phyloP scores from a whole-genome alignment of 1,140 invertebrate species.

The Trichomalopsis sarcophagae region DNA sequence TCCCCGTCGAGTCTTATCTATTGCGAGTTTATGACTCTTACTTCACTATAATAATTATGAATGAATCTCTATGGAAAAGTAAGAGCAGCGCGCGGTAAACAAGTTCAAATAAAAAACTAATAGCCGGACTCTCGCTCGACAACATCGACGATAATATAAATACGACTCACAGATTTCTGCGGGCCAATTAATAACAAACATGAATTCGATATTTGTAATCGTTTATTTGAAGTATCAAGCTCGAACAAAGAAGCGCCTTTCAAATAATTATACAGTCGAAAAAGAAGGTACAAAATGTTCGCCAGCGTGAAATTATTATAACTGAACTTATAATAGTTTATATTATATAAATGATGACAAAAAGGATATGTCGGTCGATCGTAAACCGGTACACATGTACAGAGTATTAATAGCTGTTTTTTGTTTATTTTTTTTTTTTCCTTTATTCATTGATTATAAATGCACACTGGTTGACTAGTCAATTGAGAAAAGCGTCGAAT shows the following conservation, averaged over 20 bases:
- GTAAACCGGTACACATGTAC: neutral
- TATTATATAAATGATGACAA: no score
- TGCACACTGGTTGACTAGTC: slow-evolving; percentile 57
- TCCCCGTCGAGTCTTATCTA: neutral
- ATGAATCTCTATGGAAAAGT: neutral
- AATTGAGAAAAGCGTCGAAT: slow-evolving; percentile 15
- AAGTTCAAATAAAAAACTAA: neutral
- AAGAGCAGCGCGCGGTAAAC: neutral
- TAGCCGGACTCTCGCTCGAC: neutral
- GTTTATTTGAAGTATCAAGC: slow-evolving; percentile 36
- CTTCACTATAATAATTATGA: neutral
- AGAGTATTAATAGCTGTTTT: neutral
- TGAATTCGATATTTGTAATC: slow-evolving; percentile 29
- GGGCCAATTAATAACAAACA: neutral
- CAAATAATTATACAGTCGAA: slow-evolving; percentile 14
- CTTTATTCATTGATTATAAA: slow-evolving; percentile 45
- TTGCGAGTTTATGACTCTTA: no score
- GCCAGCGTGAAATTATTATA: neutral
- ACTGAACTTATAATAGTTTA: no score
- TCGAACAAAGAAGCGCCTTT: slow-evolving; percentile 33
- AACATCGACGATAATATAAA: neutral
- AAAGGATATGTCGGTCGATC: no score
- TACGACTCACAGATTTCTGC: neutral
- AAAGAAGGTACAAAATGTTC: neutral
- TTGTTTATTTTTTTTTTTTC: no score